Conservation (phyloP, 2,113 vertebrate genomes). For the Dipodomys spectabilis region DNA sequence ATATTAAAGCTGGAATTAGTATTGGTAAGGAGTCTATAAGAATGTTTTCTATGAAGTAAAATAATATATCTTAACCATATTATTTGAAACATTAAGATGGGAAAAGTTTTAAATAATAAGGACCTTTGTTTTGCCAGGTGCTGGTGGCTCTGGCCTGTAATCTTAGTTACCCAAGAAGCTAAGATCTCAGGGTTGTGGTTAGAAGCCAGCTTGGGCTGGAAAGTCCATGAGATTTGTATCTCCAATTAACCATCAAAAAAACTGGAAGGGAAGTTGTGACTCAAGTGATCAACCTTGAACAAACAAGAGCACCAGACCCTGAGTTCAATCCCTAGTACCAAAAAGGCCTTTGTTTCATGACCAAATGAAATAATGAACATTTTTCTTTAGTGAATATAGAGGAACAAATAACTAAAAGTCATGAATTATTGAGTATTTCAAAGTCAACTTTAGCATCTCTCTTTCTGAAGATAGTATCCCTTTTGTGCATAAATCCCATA, state of each 20-base stretch:
- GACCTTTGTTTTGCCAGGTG: no score
- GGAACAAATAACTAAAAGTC: not conserved
- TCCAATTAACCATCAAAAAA: no score
- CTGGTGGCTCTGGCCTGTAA: no score
- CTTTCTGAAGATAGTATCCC: constrained; percentile 21
- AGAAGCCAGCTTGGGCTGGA: no score
- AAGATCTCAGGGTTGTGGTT: no score
- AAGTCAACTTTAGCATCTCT: not conserved
- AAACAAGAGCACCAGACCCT: no score
- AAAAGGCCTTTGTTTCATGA: constrained; percentile 7
- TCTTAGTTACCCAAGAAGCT: no score
- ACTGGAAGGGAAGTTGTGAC: no score
- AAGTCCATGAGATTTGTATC: no score
- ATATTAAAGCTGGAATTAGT: not conserved
- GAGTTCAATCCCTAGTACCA: not conserved
- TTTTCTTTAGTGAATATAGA: not conserved
- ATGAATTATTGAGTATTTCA: constrained; percentile 30
- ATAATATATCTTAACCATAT: not conserved
- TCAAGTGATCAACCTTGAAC: no score
- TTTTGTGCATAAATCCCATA: not conserved
- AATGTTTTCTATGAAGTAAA: constrained; percentile 36
- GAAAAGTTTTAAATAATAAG: not conserved
- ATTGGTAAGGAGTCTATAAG: not conserved
- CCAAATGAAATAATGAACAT: not conserved
- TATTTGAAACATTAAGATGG: not conserved